A percentile compares a stretch with the other conserved stretches of the same genome.
These are phyloP conservation scores for human DNA, from an alignment of 2,113 vertebrate species.

Conservation along the genomic window DNA sequence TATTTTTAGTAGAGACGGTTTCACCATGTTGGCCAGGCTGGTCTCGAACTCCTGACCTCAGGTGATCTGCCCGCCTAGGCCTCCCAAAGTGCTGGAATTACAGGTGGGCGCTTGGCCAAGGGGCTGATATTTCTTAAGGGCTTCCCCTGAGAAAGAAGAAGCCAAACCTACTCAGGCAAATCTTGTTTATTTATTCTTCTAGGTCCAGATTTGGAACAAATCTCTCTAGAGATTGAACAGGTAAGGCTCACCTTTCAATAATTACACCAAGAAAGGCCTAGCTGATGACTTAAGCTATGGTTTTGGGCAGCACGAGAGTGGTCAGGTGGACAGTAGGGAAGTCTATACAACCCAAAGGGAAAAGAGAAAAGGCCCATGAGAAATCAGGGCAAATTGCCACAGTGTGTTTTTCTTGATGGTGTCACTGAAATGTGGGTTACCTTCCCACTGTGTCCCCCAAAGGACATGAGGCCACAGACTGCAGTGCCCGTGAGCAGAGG, in stretches of 20 bases:
- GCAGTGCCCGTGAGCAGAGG: not conserved
- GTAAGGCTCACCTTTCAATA: not conserved
- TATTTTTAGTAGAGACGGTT: no score
- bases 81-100: no score
- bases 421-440: not conserved
- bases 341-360: not conserved
- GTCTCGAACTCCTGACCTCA: no score
- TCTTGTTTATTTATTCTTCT: not conserved
- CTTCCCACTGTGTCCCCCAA: not conserved
- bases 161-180: not conserved
- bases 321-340: not conserved
- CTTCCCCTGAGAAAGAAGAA: not conserved
- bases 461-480: not conserved
- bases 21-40: no score
- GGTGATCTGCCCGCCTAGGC: no score
- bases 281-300: not conserved
- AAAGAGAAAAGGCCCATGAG: not conserved
- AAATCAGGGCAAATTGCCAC: not conserved
- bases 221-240: not conserved
- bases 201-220: not conserved
- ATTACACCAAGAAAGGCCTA: not conserved
- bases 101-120: no score
- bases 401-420: not conserved
- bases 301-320: not conserved
- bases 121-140: not conserved